A percentile compares a stretch with the other conserved stretches of the same genome.
Conservation (phyloP, 2,888 invertebrate genomes). For the Cephalotes varians region DNA sequence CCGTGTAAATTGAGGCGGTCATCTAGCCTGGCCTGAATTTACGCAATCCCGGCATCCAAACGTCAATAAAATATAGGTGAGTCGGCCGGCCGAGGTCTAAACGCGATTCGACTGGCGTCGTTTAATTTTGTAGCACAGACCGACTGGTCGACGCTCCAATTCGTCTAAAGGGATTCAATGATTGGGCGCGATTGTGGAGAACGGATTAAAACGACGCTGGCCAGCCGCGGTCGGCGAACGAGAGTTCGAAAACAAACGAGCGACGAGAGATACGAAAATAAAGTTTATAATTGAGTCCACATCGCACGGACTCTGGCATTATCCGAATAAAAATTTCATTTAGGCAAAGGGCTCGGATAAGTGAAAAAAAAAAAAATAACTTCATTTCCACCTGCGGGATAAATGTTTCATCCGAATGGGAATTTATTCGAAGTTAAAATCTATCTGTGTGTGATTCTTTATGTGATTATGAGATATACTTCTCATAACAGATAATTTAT, state of each 20-base stretch:
- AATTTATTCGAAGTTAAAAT: slow-evolving; percentile 10
- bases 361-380: slow-evolving; percentile 3
- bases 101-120: slow-evolving; percentile 47
- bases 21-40: slow-evolving; percentile 61
- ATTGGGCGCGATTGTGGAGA: slow-evolving; percentile 54
- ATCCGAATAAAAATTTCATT: slow-evolving; percentile 48
- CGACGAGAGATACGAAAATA: slow-evolving; percentile 41
- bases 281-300: slow-evolving; percentile 48
- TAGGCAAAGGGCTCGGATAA: slow-evolving; percentile 23
- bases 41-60: slow-evolving; percentile 60
- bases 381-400: not conserved
- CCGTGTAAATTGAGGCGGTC: slow-evolving; percentile 56
- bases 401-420: slow-evolving; percentile 8
- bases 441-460: not conserved
- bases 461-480: not conserved
- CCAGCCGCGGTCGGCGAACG: not conserved
- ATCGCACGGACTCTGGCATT: slow-evolving; percentile 18
- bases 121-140: slow-evolving; percentile 50
- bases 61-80: slow-evolving; percentile 68
- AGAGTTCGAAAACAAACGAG: slow-evolving; percentile 32
- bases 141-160: slow-evolving; percentile 26
- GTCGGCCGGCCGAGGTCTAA: slow-evolving; percentile 21
- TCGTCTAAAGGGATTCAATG: slow-evolving; percentile 53
- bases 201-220: slow-evolving; percentile 48
- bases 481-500: not conserved